Evolutionary conservation across 2,113 vertebrate genomes (phyloP), one percentile per base, ranked within the genome.

Genomic region (Chunga burmeisteri): DNA sequence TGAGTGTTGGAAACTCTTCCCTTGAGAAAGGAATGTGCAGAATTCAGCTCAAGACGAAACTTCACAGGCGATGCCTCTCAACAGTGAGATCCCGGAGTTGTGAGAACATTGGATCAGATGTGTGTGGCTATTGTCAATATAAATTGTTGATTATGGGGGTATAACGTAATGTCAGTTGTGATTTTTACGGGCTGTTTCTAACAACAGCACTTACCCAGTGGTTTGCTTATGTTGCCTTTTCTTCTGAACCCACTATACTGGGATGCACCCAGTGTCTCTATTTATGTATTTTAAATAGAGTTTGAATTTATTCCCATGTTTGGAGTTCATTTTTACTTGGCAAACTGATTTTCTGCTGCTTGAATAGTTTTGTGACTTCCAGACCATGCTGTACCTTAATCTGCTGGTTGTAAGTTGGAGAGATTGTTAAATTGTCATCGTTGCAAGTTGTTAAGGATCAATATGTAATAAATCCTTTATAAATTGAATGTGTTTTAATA

Each of bases 71-170:
- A 25, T 92, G 11, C 34, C 11, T 73, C 29, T 86, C 36, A 40
- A 1, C n/a, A 55, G 36, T 46, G 58, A 73, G 58, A 30, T 42
- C 44, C 71, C 25, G 0, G 4, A 16, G 30, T 2, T 81, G 74
- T 23, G 81, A 79, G 61, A 70, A 52, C 44, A 3, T 5, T 74
- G 78, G n/a, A 13, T 63, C 49, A 49, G 67, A 16, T 44, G 20
- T 27, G 11, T 58, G 66, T 22, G 29, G 58, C 78, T 73, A 0
- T 70, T 70, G 67, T 34, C 27, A 17, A 0, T 53, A 1, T 11
- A 9, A 52, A 21, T 14, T 6, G 12, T 17, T 52, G 58, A 5
- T 82, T 0, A 0, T 29, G 30, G n/a, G 5, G 7, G 5, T 32
- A 4, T 61, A 36, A 58, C 9, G 5, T 38, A 61, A 15, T 11